phyloP scores from a whole-genome alignment of 2,797 vertebrate genomes.

The Melanotaenia nigrans region DNA sequence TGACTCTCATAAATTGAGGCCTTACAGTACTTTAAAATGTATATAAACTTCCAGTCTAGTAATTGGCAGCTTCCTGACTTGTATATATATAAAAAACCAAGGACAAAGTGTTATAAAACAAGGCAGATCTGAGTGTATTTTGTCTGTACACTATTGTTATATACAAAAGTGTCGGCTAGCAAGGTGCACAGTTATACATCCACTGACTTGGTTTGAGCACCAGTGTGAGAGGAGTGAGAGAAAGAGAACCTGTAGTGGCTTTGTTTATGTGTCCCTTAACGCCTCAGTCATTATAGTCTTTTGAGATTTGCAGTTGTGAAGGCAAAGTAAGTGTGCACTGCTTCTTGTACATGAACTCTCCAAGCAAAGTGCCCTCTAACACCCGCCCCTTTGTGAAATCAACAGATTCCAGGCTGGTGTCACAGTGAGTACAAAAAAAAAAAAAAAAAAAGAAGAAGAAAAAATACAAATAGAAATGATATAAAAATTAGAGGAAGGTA shows the following conservation, averaged over 20 bases:
- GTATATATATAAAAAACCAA: conserved; percentile 75
- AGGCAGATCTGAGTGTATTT: conserved; percentile 90
- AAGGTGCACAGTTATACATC: conserved; percentile 92
- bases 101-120: conserved; percentile 91
- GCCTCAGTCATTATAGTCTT: conserved; percentile 65
- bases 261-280: conserved; percentile 62
- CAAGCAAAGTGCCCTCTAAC: conserved; percentile 78
- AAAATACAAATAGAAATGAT: conserved; percentile 72
- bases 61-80: conserved; percentile 92
- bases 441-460: conserved; percentile 18
- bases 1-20: conserved; percentile 97
- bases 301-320: conserved; percentile 79
- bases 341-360: conserved; percentile 71
- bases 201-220: conserved; percentile 92
- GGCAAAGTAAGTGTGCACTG: conserved; percentile 77
- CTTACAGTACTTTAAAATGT: conserved; percentile 98
- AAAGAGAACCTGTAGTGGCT: conserved; percentile 76
- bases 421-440: conserved; percentile 78
- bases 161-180: conserved; percentile 92
- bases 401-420: conserved; percentile 76
- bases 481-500: conserved; percentile 60
- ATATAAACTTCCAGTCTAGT: conserved; percentile 98
- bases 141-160: conserved; percentile 89
- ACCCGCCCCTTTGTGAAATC: conserved; percentile 67
- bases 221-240: conserved; percentile 86